Base-by-base conservation (phyloP, 1,140 invertebrate genomes). In the Papilio glaucus region DNA sequence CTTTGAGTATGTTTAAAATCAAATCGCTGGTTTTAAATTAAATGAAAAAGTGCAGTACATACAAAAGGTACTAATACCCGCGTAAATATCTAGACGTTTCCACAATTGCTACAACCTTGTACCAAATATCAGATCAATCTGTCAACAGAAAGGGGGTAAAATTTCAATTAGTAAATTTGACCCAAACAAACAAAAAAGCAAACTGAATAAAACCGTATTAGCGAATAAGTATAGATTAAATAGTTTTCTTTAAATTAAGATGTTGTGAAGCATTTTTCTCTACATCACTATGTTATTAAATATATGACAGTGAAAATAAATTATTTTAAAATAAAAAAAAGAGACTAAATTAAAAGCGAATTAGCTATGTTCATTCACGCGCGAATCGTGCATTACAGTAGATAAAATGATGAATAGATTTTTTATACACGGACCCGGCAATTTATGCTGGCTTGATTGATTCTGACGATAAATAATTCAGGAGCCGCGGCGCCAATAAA, bases 391-490 rank as follows among this genome's bases (percentile, higher is more conserved):
- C 42, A 45, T 45, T 45, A 45, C 42, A 6, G 42, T 45, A 45
- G 42, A 57, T 13, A 24, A 53, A 53, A 10, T 53, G 21, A 53
- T 12, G 21, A 53, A 53, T 53, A 37, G n/a, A 37, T 61, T 33
- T 61, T 33, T 61, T 37, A 33, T 61, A 61, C n/a, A 37, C 60
- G 29, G n/a, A 7, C 10, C 37, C 15, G 33, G 29, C 15, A 63
- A 63, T 38, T 63, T 63, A 63, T 63, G 0, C 15, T 21, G 61
- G 61, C 33, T 18, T 63, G 29, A 38, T 63, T 63, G 15, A 63
- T 63, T 63, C 61, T 63, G 9, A 21, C 13, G 37, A 63, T 63
- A 63, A 63, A 63, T 63, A 39, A 63, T 63, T 63, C 61, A 63
- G n/a, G 15, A 63, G 61, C 24, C n/a, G 7, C 33, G 61, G 37